Evolutionary conservation across 2,113 vertebrate genomes (phyloP).

Genomic region (Mus spicilegus): DNA sequence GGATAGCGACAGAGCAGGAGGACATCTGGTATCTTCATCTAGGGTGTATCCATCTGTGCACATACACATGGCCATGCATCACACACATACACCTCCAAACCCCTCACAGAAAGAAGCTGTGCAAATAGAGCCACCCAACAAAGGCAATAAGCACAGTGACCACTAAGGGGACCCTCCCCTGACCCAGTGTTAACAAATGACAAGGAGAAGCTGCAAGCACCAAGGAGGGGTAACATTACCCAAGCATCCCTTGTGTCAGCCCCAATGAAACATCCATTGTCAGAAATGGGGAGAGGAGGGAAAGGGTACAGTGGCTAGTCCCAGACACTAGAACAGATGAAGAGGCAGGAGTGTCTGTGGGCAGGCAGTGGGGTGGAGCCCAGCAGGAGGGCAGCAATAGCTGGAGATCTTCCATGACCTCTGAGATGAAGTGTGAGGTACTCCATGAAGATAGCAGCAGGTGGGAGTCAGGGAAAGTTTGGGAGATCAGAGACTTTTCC

Average conservation of each 20-base stretch:
- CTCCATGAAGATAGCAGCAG: neutral
- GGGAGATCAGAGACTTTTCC: neutral
- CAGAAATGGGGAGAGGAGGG: neutral
- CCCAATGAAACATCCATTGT: neutral
- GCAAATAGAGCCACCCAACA: rapidly evolving
- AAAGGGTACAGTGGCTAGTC: neutral
- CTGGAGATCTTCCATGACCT: neutral
- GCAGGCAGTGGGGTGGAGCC: neutral
- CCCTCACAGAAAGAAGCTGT: neutral
- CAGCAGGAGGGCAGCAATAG: neutral
- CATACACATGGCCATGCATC: neutral
- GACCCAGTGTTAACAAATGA: rapidly evolving
- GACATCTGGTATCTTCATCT: neutral
- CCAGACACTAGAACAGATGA: neutral
- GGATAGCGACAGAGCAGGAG: neutral
- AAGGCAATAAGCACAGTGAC: no score
- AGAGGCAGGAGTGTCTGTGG: neutral
- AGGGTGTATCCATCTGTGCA: neutral
- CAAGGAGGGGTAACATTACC: neutral
- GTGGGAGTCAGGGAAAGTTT: neutral
- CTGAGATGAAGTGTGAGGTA: neutral
- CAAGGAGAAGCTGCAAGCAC: no score
- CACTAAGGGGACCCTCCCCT: neutral
- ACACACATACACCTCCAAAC: no score
- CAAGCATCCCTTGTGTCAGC: neutral